phyloP scores from a whole-genome alignment of 2,888 invertebrate genomes.

The Drosophila neonasuta region DNA sequence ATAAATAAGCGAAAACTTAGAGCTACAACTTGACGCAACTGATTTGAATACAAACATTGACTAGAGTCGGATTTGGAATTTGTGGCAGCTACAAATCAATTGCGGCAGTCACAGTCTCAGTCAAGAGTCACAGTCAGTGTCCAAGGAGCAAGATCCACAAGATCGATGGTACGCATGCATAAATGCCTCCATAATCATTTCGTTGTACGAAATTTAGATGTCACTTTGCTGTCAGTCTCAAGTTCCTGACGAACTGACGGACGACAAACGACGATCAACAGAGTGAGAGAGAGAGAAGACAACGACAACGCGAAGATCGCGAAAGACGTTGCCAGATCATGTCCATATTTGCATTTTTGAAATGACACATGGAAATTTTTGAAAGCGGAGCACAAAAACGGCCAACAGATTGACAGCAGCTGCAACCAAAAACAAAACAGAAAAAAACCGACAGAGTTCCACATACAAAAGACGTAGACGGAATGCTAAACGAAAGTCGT shows the following conservation, averaged over 20 bases:
- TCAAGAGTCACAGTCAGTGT: constrained; percentile 45
- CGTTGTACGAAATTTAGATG: constrained; percentile 77
- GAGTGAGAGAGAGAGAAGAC: constrained; percentile 6
- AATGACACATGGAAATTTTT: constrained; percentile 78
- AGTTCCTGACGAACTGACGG: constrained; percentile 62
- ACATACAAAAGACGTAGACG: constrained; percentile 16
- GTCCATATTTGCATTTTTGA: constrained; percentile 78
- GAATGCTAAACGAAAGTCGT: constrained; percentile 70
- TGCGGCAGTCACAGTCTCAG: constrained; percentile 44
- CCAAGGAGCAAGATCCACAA: constrained; percentile 23
- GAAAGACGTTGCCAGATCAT: constrained; percentile 60
- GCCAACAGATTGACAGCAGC: constrained; percentile 77
- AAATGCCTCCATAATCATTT: constrained; percentile 77
- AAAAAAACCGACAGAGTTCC: neutral
- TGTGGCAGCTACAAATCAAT: constrained; percentile 61
- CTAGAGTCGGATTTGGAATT: constrained; percentile 42
- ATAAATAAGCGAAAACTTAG: constrained; percentile 50
- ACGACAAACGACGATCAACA: constrained; percentile 6
- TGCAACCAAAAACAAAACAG: constrained; percentile 52
- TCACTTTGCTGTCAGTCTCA: constrained; percentile 73
- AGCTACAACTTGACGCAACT: neutral
- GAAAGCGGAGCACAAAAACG: constrained; percentile 65
- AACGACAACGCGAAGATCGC: constrained; percentile 4
- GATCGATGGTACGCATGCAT: constrained; percentile 73
- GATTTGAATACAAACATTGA: constrained; percentile 74